Evolutionary conservation across 35 echinoderm and acorn worm genomes (phyloP), one percentile per base, ranked within the genome.

Genomic region (Holothuria glaberrima): DNA sequence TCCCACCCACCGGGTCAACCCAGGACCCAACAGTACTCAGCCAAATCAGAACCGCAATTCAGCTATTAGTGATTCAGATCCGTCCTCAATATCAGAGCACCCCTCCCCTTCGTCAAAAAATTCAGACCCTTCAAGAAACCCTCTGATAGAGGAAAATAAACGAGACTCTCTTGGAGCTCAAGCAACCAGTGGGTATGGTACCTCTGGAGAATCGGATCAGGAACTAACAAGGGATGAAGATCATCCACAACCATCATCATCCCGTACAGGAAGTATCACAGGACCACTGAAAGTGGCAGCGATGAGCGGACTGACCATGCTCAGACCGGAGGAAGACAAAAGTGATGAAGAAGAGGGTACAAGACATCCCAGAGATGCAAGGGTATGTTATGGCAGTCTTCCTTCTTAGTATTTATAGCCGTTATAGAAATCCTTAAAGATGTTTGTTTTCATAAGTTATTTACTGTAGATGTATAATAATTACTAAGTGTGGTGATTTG

Each of bases 261-360:
- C 86, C 44, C 57, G 35, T 9, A 26, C 44, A 41, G 83, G 63
- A 25, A 52, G 65, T 66, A 86, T 86, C 54, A 65, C 83, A 65
- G 97, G 97, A 83, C 97, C 97, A 0, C 69, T 99, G 45, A 99
- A 99, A 66, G 33, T 99, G 69, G 97, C 97, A 75, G 97, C 97
- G 2, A 99, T 99, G 97, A 99, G 93, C 66, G 97, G 97, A 33
- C 86, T 99, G 32, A 99, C 97, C 19, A 68, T 95, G 57, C 60
- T 94, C 61, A 95, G 97, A 78, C 93, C 93, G 12, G 83, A 83
- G 36, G 87, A 91, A 26, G 72, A 81, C 52, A 50, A 91, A 29
- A 85, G 72, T 48, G 83, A 92, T 67, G 92, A 65, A 33, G 83
- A 93, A 2, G 91, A 93, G 19, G 77, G 93, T 34, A 30, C 67